phyloP scores from a whole-genome alignment of 2,797 vertebrate species.

The Saxicola maurus region DNA sequence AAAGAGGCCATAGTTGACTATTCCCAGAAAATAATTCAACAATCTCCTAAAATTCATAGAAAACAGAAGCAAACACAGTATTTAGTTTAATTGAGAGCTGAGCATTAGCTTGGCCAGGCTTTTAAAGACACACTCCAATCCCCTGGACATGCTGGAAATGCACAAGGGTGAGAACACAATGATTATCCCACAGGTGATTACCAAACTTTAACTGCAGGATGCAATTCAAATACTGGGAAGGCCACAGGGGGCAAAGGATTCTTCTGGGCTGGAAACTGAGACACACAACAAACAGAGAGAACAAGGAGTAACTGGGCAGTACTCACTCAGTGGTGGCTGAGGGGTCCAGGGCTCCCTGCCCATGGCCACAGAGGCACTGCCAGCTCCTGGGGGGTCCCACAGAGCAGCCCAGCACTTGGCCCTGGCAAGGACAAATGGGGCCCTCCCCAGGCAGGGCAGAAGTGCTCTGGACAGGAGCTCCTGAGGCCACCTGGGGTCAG shows the following conservation, averaged over 20 bases:
- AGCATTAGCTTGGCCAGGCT: not conserved
- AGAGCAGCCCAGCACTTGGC: not conserved
- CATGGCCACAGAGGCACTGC: not conserved
- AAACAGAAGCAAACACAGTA: not conserved
- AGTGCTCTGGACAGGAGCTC: not conserved
- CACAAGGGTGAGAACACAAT: not conserved
- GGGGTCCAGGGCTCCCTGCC: not conserved
- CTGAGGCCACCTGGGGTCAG: not conserved
- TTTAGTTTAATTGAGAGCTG: not conserved
- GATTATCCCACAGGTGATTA: not conserved
- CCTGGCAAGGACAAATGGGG: not conserved
- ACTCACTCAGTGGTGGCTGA: not conserved
- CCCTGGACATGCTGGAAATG: not conserved
- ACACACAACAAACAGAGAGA: too few species aligned
- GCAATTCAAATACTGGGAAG: not conserved
- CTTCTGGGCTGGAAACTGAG: not conserved
- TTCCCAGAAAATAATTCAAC: not conserved
- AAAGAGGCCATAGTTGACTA: not conserved
- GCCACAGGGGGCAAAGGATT: not conserved
- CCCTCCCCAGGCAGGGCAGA: not conserved
- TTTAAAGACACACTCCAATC: not conserved
- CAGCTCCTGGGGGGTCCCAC: not conserved
- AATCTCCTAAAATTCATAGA: not conserved
- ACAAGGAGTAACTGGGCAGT: rapidly evolving
- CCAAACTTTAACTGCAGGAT: not conserved